Evolutionary conservation across 2,113 vertebrate species (phyloP), one percentile per base, ranked within the genome.

Genomic region (Halcyon senegalensis): DNA sequence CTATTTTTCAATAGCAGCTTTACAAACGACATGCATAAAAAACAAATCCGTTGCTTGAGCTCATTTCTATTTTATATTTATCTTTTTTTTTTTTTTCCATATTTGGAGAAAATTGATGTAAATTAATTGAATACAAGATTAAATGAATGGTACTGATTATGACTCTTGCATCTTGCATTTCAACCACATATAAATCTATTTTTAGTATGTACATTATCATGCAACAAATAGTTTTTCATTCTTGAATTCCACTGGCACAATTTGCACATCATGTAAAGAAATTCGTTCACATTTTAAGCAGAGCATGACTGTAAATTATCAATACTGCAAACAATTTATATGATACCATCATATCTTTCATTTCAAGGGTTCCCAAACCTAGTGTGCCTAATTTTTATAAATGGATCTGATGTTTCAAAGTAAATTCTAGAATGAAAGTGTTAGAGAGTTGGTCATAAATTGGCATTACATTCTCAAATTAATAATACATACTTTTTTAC

Each of bases 71-170:
- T 92, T 59, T 75, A 93, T 53, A 81, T 90, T 30, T 43, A 91
- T 53, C 74, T 90, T n/a, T 43, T 76, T 24, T 3, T 7, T 19
- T 43, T 2, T 91, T 59, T 87, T 64, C 46, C 15, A 11, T 67
- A 13, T 83, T 73, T 92, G 20, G 10, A 72, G 59, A 77, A 81
- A 80, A 5, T 17, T n/a, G 37, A 28, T 63, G 17, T 63, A 94
- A 96, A 94, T 81, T 95, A 94, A 41, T 33, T 60, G 43, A 93
- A 37, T 66, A 31, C 8, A 82, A 80, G 27, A 91, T 77, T 89
- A 74, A 94, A 85, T 84, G 10, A 78, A 88, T 72, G 10, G 48
- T 69, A 79, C 7, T 75, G 8, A 37, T 59, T 35, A 67, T 75
- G 76, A 81, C 79, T 89, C 30, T 69, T 44, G 39, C 70, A 81